These are phyloP conservation scores for Oligia strigilis DNA, from an alignment of 2,888 invertebrate genomes.

Conservation along the genomic window DNA sequence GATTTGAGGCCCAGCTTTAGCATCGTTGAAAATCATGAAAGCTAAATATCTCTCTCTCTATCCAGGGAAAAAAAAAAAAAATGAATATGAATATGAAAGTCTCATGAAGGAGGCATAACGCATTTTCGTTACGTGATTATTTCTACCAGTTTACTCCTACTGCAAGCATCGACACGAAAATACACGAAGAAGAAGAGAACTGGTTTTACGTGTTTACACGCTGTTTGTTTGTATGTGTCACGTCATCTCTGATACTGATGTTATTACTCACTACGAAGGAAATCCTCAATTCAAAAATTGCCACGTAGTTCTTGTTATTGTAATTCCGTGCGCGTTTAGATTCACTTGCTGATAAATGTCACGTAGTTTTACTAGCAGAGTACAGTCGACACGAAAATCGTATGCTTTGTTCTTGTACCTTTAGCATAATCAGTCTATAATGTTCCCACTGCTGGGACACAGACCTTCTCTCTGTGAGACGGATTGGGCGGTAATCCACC, in stretches of 20 bases:
- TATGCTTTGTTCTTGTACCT: not conserved
- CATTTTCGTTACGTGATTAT: too few species aligned
- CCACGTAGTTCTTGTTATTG: conserved; percentile 56
- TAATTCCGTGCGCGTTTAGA: conserved; percentile 50
- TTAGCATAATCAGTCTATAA: not conserved
- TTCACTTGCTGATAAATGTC: conserved; percentile 60
- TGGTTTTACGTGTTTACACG: not conserved
- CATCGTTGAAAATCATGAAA: too few species aligned
- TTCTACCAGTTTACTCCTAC: not conserved
- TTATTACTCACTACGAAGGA: conserved; percentile 43
- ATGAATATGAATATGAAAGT: too few species aligned
- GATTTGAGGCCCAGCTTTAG: too few species aligned
- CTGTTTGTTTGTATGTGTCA: conserved; percentile 14
- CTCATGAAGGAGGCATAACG: too few species aligned
- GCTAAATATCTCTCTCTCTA: too few species aligned
- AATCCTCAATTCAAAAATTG: conserved; percentile 39
- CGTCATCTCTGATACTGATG: not conserved
- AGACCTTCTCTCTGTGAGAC: not conserved
- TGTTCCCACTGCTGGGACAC: not conserved
- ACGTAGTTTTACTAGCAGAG: conserved; percentile 43
- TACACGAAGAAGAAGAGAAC: too few species aligned
- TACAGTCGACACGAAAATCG: conserved; percentile 47
- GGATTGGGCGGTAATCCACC: not conserved
- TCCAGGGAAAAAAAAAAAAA: too few species aligned
- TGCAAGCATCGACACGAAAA: not conserved